Conservation (phyloP, 2,797 vertebrate species). For the Pagetopsis macropterus region DNA sequence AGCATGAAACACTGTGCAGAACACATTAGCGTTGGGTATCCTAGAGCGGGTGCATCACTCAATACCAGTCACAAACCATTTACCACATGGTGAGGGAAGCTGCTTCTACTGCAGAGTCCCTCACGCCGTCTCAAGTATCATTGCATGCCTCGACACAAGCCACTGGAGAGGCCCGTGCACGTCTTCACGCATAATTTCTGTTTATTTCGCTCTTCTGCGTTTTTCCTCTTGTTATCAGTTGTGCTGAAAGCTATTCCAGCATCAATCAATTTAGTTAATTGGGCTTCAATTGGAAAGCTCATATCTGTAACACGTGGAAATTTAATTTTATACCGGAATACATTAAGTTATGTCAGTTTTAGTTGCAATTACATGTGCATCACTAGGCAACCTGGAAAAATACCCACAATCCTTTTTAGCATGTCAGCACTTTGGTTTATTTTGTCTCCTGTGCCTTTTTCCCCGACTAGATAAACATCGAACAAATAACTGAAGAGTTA, state of each 20-base stretch:
- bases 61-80: constrained; percentile 80
- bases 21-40: constrained; percentile 73
- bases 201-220: constrained; percentile 57
- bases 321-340: constrained; percentile 69
- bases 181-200: constrained; percentile 50
- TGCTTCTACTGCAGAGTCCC: constrained; percentile 57
- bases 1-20: constrained; percentile 69
- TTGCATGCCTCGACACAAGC: constrained; percentile 45
- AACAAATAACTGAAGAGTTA: constrained; percentile 57
- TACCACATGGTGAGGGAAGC: constrained; percentile 72
- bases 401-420: constrained; percentile 48
- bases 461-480: constrained; percentile 57
- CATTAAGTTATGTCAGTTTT: constrained; percentile 78
- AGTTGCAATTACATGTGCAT: constrained; percentile 73
- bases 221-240: constrained; percentile 62
- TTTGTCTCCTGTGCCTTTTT: constrained; percentile 53
- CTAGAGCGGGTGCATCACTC: constrained; percentile 74
- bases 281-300: constrained; percentile 62
- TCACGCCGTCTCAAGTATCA: constrained; percentile 50
- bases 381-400: constrained; percentile 59
- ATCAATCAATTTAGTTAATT: constrained; percentile 74
- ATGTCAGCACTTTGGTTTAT: constrained; percentile 60
- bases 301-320: constrained; percentile 67
- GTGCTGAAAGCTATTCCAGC: constrained; percentile 57
- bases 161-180: constrained; percentile 29